Evolutionary conservation across 2,888 invertebrate species (phyloP), one percentile per base, ranked within the genome.

Genomic region (Microctonus hyperodae): DNA sequence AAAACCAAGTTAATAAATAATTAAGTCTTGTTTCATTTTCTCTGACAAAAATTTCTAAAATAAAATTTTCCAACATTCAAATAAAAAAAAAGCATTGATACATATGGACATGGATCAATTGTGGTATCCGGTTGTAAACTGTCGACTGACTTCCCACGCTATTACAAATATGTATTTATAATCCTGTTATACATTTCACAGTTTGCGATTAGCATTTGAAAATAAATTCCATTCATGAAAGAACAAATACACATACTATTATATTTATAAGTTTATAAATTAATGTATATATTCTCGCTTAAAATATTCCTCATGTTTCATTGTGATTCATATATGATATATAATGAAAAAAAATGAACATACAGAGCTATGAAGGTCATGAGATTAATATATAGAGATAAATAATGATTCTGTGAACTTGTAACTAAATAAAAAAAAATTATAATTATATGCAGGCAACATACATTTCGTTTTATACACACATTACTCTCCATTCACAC

Each of bases 351-450:
- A 35, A 56, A 56, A 56, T 31, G 16, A 33, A 31, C n/a, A 33
- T 6, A 56, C 22, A 22, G 6, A 58, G n/a, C 13, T 20, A 61
- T 50, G 51, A 50, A 51, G 48, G 23, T 51, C 16, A 23, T 51
- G 35, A 50, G 16, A 31, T 50, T 33, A 25, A 10, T 20, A 23
- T 37, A 31, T 28, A 28, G 20, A 60, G 50, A 60, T 51, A 37
- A 51, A 53, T 51, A 53, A 62, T 25, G 53, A 51, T 28, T 51
- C 4, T 51, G 51, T 62, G 51, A 62, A 51, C 20, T 44, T 48
- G 60, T 28, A 48, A 44, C 31, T 44, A 31, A 48, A 31, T 22
- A 58, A 58, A 20, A 20, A 28, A 9, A 33, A 35, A 31, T 20
- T 20, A 48, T 31, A 62, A 23, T 62, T 22, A 37, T 22, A 37